Evolutionary conservation across 2,113 vertebrate genomes (phyloP), one percentile per base, ranked within the genome.

Genomic region (Caranx melampygus): DNA sequence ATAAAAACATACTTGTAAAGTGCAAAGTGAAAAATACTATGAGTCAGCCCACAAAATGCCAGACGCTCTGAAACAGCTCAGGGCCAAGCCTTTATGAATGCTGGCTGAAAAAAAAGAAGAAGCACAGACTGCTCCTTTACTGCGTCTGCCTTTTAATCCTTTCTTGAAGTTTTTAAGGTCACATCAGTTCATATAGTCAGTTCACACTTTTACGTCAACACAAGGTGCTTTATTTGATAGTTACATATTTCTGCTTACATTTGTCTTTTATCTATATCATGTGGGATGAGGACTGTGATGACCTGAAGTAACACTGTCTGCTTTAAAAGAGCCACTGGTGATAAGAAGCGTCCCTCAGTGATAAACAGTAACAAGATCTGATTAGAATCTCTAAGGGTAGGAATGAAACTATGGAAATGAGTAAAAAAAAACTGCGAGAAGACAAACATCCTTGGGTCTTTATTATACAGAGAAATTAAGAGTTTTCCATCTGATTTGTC

Each of bases 281-380:
- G 34, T 33, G 8, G 15, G 33, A 49, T 12, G 10, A 34, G n/a
- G 33, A 20, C 31, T 26, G 35, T 42, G 20, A 61, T 70, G 26
- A 69, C 58, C 33, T 61, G 58, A 40, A 45, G 72, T 16, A 34
- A 21, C 18, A 16, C 49, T n/a, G 51, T 15, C 45, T 49, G 63
- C 49, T 69, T 15, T 33, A 35, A 82, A 71, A 70, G 4, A 69
- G 73, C 45, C 59, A 52, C 35, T 47, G 20, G 70, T 59, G 62
- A 63, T 18, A 37, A 20, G 21, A 26, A 26, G 18, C 37, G 7
- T 12, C 65, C 34, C 57, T 64, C 33, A n/a, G 44, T 79, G 67
- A 85, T 72, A 78, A 90, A 79, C 63, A 73, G 33, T 54, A 77
- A 87, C 55, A 72, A 49, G 63, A 75, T 69, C 57, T 78, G 82